A percentile compares a stretch with the other conserved stretches of the same genome.
Conservation (phyloP, 2,113 vertebrate species). For the Coturnix japonica region DNA sequence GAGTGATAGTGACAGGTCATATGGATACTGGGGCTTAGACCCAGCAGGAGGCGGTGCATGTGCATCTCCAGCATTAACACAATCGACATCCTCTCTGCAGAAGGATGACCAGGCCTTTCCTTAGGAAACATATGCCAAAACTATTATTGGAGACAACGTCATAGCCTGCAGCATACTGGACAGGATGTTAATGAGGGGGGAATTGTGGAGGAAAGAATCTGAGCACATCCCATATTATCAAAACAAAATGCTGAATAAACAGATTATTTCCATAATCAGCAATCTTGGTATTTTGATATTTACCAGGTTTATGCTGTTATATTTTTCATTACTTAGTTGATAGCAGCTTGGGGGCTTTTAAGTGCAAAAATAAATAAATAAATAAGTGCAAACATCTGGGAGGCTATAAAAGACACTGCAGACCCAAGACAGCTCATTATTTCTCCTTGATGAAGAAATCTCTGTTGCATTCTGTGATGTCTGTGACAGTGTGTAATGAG, state of each 20-base stretch:
- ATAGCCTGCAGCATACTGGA: slow-evolving; percentile 56
- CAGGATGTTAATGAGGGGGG: slow-evolving; percentile 46
- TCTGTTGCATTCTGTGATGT: slow-evolving; percentile 44
- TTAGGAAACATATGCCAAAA: slow-evolving; percentile 67
- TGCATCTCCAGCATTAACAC: slow-evolving; percentile 53
- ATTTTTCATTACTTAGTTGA: slow-evolving; percentile 51
- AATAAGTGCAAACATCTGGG: slow-evolving; percentile 31
- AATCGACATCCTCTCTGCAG: slow-evolving; percentile 41
- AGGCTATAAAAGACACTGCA: not conserved
- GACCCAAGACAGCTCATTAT: slow-evolving; percentile 66
- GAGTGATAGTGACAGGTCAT: slow-evolving; percentile 58
- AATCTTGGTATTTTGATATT: slow-evolving; percentile 39
- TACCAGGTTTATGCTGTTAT: slow-evolving; percentile 43
- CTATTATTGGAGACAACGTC: slow-evolving; percentile 50
- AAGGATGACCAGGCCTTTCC: slow-evolving; percentile 57
- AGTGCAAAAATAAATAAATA: not conserved
- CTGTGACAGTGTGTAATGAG: slow-evolving; percentile 60
- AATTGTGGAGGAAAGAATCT: slow-evolving; percentile 10
- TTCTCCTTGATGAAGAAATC: slow-evolving; percentile 52
- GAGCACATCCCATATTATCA: not conserved
- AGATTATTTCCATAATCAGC: slow-evolving; percentile 57
- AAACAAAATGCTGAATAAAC: slow-evolving; percentile 41
- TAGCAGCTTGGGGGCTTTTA: not conserved
- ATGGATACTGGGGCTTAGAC: not conserved
- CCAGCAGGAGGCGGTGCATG: slow-evolving; percentile 56